Evolutionary conservation across 2,888 invertebrate genomes (phyloP).

Genomic region (Sussaba pulchella): DNA sequence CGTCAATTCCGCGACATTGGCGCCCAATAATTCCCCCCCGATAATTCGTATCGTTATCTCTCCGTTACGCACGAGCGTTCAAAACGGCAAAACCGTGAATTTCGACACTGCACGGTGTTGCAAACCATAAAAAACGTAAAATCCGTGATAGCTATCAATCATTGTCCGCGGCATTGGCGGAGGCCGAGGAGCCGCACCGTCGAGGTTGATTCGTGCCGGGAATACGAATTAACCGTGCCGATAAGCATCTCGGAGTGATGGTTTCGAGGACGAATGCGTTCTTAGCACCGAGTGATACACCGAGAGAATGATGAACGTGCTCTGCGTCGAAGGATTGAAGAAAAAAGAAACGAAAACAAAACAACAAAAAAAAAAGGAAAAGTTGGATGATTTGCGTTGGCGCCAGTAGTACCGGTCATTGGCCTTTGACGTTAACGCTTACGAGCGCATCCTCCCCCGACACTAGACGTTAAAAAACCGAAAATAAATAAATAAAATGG

Average conservation of each 20-base stretch:
- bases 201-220: constrained; percentile 48
- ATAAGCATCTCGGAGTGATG: constrained; percentile 51
- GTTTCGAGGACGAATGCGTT: constrained; percentile 50
- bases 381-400: constrained; percentile 46
- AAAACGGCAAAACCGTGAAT: too few relatives aligned
- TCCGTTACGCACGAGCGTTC: too few relatives aligned
- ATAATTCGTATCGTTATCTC: too few relatives aligned
- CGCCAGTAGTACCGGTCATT: constrained; percentile 53
- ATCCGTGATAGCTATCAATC: constrained; percentile 45
- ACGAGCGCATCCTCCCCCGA: constrained; percentile 20
- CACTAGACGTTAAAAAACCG: too few relatives aligned
- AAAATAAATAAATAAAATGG: too few relatives aligned
- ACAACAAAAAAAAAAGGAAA: constrained; percentile 25
- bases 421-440: constrained; percentile 38
- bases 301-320: constrained; percentile 29
- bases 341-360: neutral
- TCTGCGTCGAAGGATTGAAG: neutral
- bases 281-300: constrained; percentile 33
- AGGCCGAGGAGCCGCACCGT: constrained; percentile 16
- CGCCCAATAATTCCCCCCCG: too few relatives aligned
- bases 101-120: too few relatives aligned
- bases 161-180: constrained; percentile 50
- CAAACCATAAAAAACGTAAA: too few relatives aligned
- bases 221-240: constrained; percentile 51
- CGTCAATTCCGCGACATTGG: too few relatives aligned